These are phyloP conservation scores for Pygoscelis antarcticus DNA, from an alignment of 2,113 vertebrate genomes.

Conservation along the genomic window DNA sequence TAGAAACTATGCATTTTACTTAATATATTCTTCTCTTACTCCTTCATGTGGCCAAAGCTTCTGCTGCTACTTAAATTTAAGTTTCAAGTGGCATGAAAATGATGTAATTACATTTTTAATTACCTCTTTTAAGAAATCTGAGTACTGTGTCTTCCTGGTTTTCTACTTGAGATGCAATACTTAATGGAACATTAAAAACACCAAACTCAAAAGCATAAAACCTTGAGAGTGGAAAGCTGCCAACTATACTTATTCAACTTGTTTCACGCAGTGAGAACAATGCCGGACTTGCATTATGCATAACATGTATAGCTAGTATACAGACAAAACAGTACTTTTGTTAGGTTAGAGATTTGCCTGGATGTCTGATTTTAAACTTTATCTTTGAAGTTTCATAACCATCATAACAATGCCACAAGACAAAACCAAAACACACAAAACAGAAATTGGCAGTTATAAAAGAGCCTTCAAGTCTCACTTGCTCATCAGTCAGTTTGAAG, in stretches of 20 bases:
- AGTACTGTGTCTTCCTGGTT: neutral
- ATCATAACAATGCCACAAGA: neutral
- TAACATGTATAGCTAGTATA: neutral
- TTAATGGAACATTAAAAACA: slow-evolving; percentile 14
- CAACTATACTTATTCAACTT: neutral
- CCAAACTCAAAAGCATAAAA: neutral
- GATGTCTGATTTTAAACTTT: neutral
- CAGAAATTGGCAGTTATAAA: neutral
- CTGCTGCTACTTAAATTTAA: slow-evolving; percentile 58
- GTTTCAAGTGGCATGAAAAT: slow-evolving; percentile 60
- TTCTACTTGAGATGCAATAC: slow-evolving; percentile 7
- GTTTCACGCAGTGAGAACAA: neutral
- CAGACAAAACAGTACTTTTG: neutral
- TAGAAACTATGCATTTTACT: slow-evolving; percentile 16
- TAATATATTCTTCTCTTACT: slow-evolving; percentile 4
- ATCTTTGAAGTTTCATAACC: neutral
- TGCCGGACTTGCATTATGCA: neutral
- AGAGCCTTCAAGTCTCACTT: slow-evolving; percentile 25
- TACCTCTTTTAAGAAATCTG: slow-evolving; percentile 45
- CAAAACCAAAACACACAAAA: neutral
- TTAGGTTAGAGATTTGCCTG: neutral
- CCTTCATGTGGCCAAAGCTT: slow-evolving; percentile 33
- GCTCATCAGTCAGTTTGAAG: neutral
- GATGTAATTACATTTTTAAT: slow-evolving; percentile 47
- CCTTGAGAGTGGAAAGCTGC: neutral